Percentiles rank a stretch among this genome's conserved stretches.
Conservation (phyloP, 2,888 invertebrate species). For the Andricus curvator region DNA sequence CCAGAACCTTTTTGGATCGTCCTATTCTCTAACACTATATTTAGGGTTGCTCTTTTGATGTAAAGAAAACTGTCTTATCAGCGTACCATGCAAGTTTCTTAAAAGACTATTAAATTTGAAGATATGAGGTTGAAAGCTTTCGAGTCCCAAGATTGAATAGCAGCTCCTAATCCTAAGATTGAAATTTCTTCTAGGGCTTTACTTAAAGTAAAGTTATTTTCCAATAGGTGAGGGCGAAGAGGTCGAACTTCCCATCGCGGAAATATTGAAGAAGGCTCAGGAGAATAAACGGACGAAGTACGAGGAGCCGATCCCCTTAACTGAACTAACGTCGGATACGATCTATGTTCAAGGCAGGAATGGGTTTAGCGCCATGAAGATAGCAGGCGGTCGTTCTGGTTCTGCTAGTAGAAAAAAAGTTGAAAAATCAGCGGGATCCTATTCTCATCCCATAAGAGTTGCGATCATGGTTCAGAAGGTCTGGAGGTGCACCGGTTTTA, state of each 20-base stretch:
- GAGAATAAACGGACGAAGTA: conserved; percentile 66
- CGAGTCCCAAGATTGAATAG: not conserved
- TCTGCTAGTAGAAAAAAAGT: conserved; percentile 50
- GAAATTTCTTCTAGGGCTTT: conserved; percentile 15
- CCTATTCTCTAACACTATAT: no score
- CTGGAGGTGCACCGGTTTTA: conserved; percentile 67
- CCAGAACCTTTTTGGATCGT: no score
- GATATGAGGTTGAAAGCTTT: not conserved
- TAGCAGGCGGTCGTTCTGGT: conserved; percentile 54
- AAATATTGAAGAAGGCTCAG: conserved; percentile 69
- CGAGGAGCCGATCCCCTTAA: conserved; percentile 66
- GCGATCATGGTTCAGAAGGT: conserved; percentile 71
- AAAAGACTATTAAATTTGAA: not conserved
- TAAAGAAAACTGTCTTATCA: no score
- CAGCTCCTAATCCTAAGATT: not conserved
- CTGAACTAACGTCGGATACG: conserved; percentile 70
- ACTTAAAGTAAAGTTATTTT: conserved; percentile 40
- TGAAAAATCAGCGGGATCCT: conserved; percentile 50
- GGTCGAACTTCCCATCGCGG: conserved; percentile 72
- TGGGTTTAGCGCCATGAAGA: conserved; percentile 73
- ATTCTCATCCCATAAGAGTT: conserved; percentile 66
- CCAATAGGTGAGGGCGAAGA: conserved; percentile 47
- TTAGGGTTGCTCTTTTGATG: no score
- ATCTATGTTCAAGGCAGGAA: conserved; percentile 74
- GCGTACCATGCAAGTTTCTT: no score